Conservation (phyloP, 2,113 vertebrate genomes). For the Strix uralensis region DNA sequence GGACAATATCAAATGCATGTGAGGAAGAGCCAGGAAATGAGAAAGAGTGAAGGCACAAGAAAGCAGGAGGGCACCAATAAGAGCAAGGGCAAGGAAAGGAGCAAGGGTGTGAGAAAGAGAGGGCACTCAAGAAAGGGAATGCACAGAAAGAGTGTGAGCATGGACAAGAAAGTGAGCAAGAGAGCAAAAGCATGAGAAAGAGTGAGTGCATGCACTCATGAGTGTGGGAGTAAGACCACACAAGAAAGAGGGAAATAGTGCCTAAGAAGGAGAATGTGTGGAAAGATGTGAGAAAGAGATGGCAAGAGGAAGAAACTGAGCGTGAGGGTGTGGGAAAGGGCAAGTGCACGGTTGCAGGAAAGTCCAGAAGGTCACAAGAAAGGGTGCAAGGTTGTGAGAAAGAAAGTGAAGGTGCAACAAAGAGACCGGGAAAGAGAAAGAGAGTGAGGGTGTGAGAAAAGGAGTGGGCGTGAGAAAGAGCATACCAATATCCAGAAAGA, state of each 20-base stretch:
- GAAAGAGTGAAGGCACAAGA: background rate
- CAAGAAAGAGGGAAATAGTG: background rate
- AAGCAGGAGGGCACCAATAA: background rate
- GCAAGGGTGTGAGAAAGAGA: background rate
- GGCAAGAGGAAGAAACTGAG: background rate
- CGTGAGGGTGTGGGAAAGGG: background rate
- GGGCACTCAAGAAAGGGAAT: background rate
- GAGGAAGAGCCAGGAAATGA: background rate
- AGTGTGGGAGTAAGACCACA: background rate
- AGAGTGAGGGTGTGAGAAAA: background rate
- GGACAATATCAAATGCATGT: background rate
- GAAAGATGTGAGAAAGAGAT: background rate
- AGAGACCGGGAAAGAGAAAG: background rate
- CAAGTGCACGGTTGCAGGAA: accelerated
- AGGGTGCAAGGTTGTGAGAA: background rate
- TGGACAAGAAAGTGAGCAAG: background rate
- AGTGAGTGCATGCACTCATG: accelerated
- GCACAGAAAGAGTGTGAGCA: background rate
- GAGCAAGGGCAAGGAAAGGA: background rate
- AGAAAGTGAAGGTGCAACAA: background rate
- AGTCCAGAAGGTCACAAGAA: background rate
- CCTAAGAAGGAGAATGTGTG: background rate
- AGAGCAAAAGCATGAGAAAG: background rate
- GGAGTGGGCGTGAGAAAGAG: background rate
- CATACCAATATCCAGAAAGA: background rate